A percentile compares a stretch with the other conserved stretches of the same genome.
These are phyloP conservation scores for Sitodiplosis mosellana DNA, from an alignment of 1,140 invertebrate species.

Conservation along the genomic window DNA sequence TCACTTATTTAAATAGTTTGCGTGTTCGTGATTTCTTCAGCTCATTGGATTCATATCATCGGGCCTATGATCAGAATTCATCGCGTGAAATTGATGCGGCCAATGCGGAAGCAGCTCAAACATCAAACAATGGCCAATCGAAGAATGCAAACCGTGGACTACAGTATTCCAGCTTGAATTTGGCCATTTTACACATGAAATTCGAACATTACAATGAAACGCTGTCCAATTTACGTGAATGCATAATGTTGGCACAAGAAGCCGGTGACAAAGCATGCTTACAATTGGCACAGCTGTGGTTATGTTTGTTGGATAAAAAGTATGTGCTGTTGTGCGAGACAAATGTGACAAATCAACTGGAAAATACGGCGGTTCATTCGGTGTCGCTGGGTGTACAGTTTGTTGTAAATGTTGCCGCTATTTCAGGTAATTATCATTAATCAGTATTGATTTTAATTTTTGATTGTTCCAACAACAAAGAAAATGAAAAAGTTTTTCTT, in stretches of 20 bases:
- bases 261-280: slow-evolving; percentile 67
- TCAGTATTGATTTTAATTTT: too few species aligned
- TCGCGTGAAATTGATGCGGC: too few species aligned
- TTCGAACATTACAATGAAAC: slow-evolving; percentile 73
- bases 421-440: slow-evolving; percentile 13
- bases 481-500: too few species aligned
- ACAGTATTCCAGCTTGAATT: slow-evolving; percentile 74
- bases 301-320: slow-evolving; percentile 40
- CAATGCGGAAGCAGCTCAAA: slow-evolving; percentile 20
- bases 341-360: slow-evolving; percentile 12
- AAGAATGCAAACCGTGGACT: slow-evolving; percentile 37
- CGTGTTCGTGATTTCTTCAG: slow-evolving; percentile 74
- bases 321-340: slow-evolving; percentile 17
- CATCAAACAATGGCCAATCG: slow-evolving; percentile 33
- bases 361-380: slow-evolving; percentile 38
- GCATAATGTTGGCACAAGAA: slow-evolving; percentile 73
- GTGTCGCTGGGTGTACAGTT: slow-evolving; percentile 43
- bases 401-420: slow-evolving; percentile 30
- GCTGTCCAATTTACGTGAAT: slow-evolving; percentile 59
- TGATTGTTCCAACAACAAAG: too few species aligned
- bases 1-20: slow-evolving; percentile 78
- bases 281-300: slow-evolving; percentile 69
- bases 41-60: slow-evolving; percentile 62
- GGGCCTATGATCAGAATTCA: slow-evolving; percentile 59
- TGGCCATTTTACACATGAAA: slow-evolving; percentile 69